Evolutionary conservation across 2,113 vertebrate genomes (phyloP), one percentile per base, ranked within the genome.

Genomic region (Serinus canaria): DNA sequence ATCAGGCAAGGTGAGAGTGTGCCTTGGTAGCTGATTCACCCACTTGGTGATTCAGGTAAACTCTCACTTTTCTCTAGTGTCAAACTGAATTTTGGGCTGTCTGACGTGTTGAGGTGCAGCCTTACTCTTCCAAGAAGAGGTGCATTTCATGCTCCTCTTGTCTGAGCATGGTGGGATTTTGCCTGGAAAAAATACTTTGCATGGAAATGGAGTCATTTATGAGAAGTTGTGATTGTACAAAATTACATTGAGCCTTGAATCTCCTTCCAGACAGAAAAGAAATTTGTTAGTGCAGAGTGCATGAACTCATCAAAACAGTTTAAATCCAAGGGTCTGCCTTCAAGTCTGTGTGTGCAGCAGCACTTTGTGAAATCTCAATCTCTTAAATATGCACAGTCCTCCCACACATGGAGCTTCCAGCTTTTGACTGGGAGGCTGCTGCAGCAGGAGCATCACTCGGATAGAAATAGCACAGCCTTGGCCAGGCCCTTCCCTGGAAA

Each of bases 231-330:
- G 59, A 9, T 80, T 0, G 0, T 59, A 24, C 43, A 86, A 55
- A 75, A 49, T 86, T 21, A 56, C 21, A 17, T 39, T 0, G 6
- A 76, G 35, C 53, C 68, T 92, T 47, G 31, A 41, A 41, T 66
- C 87, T n/a, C 89, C n/a, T 78, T 62, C 27, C 21, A 85, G 58
- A 20, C 9, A 2, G 85, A 35, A 87, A 83, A 81, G 69, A 59
- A 68, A 67, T 77, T 62, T 75, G 7, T 91, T 66, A 80, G 63
- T 78, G 62, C 43, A 62, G 70, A 76, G 79, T 87, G 85, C n/a
- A 21, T 60, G 80, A 90, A 78, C 92, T 82, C 90, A 64, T 95
- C 80, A 55, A 81, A 93, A 47, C 13, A 73, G 59, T 66, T 92
- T 47, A 30, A 19, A 49, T 82, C 39, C 1, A 4, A 64, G 82